phyloP scores from a whole-genome alignment of 2,888 invertebrate genomes.

The Agrenia bidenticulata region DNA sequence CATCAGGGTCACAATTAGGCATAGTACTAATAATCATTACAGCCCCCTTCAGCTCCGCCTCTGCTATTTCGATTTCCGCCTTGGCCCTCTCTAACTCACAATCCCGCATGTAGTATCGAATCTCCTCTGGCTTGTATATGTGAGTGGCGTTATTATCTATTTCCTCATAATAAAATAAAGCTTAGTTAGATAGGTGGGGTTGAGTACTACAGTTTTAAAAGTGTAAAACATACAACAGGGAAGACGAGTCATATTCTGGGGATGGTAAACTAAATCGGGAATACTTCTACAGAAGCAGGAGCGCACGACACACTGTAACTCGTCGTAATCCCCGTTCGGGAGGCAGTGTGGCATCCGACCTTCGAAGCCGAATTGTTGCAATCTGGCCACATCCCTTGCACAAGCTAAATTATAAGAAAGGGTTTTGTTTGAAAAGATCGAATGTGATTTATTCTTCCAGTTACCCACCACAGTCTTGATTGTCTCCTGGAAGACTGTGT shows the following conservation, averaged over 20 bases:
- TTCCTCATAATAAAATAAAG: too few relatives aligned
- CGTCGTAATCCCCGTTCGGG: conserved; percentile 68
- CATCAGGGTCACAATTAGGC: conserved; percentile 50
- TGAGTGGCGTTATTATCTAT: conserved; percentile 31
- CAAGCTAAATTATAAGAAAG: conserved; percentile 39
- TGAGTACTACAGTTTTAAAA: neutral
- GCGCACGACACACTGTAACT: conserved; percentile 68
- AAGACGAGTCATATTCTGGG: conserved; percentile 31
- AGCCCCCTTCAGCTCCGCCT: conserved; percentile 28
- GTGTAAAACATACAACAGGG: conserved; percentile 46
- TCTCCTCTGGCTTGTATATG: conserved; percentile 23
- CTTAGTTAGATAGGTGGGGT: too few relatives aligned
- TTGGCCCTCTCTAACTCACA: conserved; percentile 41
- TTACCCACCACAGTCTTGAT: conserved; percentile 65
- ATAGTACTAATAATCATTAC: conserved; percentile 39
- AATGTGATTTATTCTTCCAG: neutral
- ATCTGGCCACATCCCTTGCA: conserved; percentile 42
- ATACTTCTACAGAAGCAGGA: conserved; percentile 60
- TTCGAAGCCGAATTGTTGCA: conserved; percentile 38
- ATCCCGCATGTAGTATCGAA: conserved; percentile 33
- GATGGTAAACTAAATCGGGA: conserved; percentile 23
- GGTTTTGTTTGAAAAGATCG: neutral
- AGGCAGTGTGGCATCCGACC: conserved; percentile 63
- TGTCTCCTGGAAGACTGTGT: conserved; percentile 57
- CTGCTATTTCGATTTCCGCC: conserved; percentile 34